Evolutionary conservation across 2,797 vertebrate genomes (phyloP).

Genomic region (Tenualosa thibaudeaui): DNA sequence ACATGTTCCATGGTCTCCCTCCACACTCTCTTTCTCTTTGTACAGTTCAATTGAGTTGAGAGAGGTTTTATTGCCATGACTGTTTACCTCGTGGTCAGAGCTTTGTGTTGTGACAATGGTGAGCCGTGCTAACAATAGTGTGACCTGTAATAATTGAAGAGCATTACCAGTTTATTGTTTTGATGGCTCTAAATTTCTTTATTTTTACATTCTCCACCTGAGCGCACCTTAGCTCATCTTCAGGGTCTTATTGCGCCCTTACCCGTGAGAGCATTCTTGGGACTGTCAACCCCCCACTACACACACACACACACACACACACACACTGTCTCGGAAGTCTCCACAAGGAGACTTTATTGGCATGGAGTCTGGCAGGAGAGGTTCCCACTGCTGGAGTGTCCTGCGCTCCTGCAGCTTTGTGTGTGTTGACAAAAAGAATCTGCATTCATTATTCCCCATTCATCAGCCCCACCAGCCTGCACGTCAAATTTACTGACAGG

Average conservation of each 20-base stretch:
- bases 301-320: conserved; percentile 43
- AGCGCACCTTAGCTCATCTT: neutral
- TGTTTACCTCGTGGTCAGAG: neutral
- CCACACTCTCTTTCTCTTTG: neutral
- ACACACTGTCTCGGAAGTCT: conserved; percentile 63
- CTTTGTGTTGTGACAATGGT: neutral
- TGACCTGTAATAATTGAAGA: neutral
- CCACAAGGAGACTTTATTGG: conserved; percentile 72
- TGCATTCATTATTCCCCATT: conserved; percentile 73
- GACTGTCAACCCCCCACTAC: conserved; percentile 61
- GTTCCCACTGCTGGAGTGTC: conserved; percentile 67
- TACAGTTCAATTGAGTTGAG: neutral
- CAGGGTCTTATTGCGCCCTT: conserved; percentile 49
- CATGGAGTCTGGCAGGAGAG: conserved; percentile 71
- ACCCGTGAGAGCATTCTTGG: conserved; percentile 73
- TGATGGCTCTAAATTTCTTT: neutral
- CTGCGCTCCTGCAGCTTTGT: conserved; percentile 67
- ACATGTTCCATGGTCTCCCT: neutral
- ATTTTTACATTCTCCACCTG: conserved; percentile 1
- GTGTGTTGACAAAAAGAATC: conserved; percentile 69
- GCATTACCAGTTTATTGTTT: neutral
- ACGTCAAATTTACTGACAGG: conserved; percentile 62
- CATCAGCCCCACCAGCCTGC: conserved; percentile 55
- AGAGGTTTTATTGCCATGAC: neutral
- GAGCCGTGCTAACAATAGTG: neutral